Evolutionary conservation across 2,113 vertebrate species (phyloP), one percentile per base, ranked within the genome.

Genomic region (Corythoichthys haematopterus): DNA sequence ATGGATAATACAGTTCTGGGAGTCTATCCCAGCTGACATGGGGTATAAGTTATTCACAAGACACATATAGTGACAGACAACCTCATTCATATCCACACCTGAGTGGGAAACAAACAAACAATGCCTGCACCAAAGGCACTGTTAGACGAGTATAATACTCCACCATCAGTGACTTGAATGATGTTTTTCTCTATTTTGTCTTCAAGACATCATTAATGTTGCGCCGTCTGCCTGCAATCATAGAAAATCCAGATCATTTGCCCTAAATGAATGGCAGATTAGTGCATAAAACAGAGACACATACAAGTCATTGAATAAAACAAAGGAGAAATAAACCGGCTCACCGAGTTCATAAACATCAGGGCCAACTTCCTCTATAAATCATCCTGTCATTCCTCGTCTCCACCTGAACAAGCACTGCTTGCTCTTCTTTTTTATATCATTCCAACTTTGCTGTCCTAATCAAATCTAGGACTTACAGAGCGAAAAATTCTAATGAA

Each of bases 271-370:
- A 62, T 59, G 77, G 53, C 74, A 71, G 73, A 66, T 38, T n/a
- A 37, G 37, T 58, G 69, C 40, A 65, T 65, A 28, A 40, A 45
- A 43, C 16, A 8, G 50, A 52, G 52, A 11, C 51, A 74, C 28
- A 67, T 35, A 45, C 74, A 83, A 69, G 77, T 63, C 69, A 53
- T 48, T 1, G 64, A 79, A 65, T 72, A 72, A 74, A 81, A 70
- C 58, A 4, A 1, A 46, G 14, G 52, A 65, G 74, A 80, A 72
- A 70, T 72, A 71, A 87, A 86, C 86, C 58, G 52, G 81, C 85
- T 82, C 37, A 35, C 78, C 81, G 37, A 40, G 79, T 71, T 81
- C 71, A 58, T 82, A 70, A 80, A 85, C n/a, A 37, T 73, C 81
- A 53, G 72, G 75, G 67, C 64, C 59, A 0, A 14, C 55, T 68